Conservation (phyloP, 1,140 invertebrate species). For the Eueides isabella region DNA sequence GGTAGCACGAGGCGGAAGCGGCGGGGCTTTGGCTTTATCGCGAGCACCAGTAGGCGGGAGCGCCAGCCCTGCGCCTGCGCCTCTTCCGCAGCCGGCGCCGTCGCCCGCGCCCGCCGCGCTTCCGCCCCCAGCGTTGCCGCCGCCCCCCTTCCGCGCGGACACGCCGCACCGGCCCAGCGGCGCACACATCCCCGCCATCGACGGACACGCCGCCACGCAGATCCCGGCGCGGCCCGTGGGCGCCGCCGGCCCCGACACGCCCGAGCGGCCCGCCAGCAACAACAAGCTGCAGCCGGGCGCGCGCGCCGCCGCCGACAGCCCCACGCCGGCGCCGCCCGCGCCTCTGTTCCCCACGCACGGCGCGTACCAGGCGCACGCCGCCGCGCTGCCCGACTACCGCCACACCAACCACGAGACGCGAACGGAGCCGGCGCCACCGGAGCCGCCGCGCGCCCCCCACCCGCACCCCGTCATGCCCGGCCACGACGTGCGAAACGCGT, state of each 20-base stretch:
- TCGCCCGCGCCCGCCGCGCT: conserved; percentile 76
- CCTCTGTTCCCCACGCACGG: conserved; percentile 73
- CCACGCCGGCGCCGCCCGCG: conserved; percentile 68
- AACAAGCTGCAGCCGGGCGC: conserved; percentile 90
- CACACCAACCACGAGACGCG: conserved; percentile 83
- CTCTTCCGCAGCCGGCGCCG: conserved; percentile 74
- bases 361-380: conserved; percentile 89
- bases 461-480: conserved; percentile 62
- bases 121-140: conserved; percentile 72
- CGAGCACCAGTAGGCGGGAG: conserved; percentile 75
- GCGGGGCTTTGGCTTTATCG: conserved; percentile 71
- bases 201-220: conserved; percentile 70
- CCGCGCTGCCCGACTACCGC: conserved; percentile 82
- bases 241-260: conserved; percentile 71
- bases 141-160: conserved; percentile 71
- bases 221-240: conserved; percentile 65
- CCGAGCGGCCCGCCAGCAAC: conserved; percentile 84
- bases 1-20: conserved; percentile 72
- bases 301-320: conserved; percentile 69
- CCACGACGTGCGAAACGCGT: conserved; percentile 66
- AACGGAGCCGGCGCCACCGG: conserved; percentile 63
- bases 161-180: conserved; percentile 67
- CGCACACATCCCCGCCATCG: conserved; percentile 70
- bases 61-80: conserved; percentile 74
- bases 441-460: conserved; percentile 71